phyloP scores from a whole-genome alignment of 2,797 vertebrate species.

The Adelosebastes latens region DNA sequence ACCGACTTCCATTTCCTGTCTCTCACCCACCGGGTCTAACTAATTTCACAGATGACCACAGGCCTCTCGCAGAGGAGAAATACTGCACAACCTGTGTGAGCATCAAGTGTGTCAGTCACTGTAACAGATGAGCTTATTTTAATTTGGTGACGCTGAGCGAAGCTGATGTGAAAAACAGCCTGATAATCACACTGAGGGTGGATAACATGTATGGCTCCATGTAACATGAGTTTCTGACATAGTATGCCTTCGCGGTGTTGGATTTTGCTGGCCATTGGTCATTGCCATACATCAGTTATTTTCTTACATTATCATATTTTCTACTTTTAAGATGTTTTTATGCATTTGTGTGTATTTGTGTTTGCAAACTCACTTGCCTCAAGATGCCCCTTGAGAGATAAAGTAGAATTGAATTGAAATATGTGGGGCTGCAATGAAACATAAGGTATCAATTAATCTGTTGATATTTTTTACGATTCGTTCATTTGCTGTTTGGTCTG shows the following conservation, averaged over 20 bases:
- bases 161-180: slow-evolving; percentile 20
- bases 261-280: background rate
- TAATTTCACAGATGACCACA: slow-evolving; percentile 78
- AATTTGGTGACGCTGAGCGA: slow-evolving; percentile 13
- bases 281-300: background rate
- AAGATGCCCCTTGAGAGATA: background rate
- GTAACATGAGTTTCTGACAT: background rate
- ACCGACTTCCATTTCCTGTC: slow-evolving; percentile 79
- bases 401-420: background rate
- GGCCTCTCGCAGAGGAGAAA: slow-evolving; percentile 36
- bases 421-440: too few relatives aligned
- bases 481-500: background rate
- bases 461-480: background rate
- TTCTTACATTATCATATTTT: background rate
- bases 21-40: slow-evolving; percentile 78
- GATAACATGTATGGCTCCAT: background rate
- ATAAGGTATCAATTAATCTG: background rate
- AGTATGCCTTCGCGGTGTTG: background rate
- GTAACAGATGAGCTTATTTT: slow-evolving; percentile 21
- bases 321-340: background rate
- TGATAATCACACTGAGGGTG: background rate
- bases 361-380: background rate
- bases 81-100: slow-evolving; percentile 30
- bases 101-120: slow-evolving; percentile 19
- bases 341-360: background rate